Percentiles rank a stretch among this genome's conserved stretches.
These are phyloP conservation scores for Eurypyga helias DNA, from an alignment of 2,113 vertebrate species.

Conservation along the genomic window DNA sequence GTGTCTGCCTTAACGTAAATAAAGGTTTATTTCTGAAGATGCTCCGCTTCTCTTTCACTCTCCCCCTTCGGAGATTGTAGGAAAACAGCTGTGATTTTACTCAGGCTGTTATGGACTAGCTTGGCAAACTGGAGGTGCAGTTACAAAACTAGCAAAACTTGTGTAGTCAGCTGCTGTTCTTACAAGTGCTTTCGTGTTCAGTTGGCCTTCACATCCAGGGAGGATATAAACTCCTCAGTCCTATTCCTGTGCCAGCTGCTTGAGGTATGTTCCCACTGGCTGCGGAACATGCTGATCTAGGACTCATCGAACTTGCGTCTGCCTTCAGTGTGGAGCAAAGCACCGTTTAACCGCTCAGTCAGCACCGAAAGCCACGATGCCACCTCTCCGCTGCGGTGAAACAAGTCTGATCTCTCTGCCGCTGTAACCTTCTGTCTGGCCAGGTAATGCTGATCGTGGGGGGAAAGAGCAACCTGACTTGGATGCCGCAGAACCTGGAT, in stretches of 20 bases:
- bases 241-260: not conserved
- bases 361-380: not conserved
- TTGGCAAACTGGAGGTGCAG: not conserved
- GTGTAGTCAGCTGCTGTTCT: not conserved
- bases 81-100: not conserved
- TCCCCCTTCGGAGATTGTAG: not conserved
- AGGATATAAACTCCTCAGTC: not conserved
- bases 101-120: accelerated
- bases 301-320: not conserved
- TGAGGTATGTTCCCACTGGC: not conserved
- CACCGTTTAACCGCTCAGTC: accelerated
- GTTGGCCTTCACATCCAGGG: not conserved
- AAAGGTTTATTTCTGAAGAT: not conserved
- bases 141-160: not conserved
- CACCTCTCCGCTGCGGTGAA: accelerated
- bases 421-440: not conserved
- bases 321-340: not conserved
- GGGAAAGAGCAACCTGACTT: not conserved
- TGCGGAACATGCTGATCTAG: not conserved
- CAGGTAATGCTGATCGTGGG: not conserved
- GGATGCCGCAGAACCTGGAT: not conserved
- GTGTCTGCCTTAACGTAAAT: not conserved
- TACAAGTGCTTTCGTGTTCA: accelerated
- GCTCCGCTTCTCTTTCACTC: not conserved
- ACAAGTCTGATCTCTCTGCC: not conserved